These are phyloP conservation scores for Mechanitis messenoides DNA, from an alignment of 2,888 invertebrate species.

Conservation along the genomic window DNA sequence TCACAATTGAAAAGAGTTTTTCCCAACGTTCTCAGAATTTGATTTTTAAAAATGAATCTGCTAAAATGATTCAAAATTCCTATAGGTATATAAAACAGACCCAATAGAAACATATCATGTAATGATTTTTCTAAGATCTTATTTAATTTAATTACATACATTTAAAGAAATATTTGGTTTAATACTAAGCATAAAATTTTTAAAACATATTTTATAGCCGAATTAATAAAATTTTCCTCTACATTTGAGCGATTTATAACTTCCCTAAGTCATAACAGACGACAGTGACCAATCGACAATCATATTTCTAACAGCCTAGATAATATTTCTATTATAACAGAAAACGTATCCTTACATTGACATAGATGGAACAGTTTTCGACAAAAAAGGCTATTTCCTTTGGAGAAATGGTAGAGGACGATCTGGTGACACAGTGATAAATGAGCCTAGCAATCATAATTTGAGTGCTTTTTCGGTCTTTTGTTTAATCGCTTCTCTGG, in stretches of 20 bases:
- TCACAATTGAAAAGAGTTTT: background rate
- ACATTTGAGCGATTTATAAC: background rate
- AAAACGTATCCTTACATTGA: slow-evolving; percentile 35
- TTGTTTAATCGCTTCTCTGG: slow-evolving; percentile 9
- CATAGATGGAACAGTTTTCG: slow-evolving; percentile 40
- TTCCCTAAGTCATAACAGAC: slow-evolving; percentile 9
- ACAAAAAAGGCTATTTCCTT: slow-evolving; percentile 42
- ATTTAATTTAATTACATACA: no score
- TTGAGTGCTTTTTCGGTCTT: slow-evolving; percentile 9
- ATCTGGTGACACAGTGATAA: slow-evolving; percentile 27
- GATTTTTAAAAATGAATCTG: background rate
- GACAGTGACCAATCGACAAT: slow-evolving; percentile 27
- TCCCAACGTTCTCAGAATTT: background rate
- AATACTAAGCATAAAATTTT: no score
- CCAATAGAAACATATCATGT: no score
- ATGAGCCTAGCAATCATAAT: slow-evolving; percentile 21
- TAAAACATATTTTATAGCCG: no score
- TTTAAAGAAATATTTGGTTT: no score
- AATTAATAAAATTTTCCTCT: no score
- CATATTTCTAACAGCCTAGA: slow-evolving; percentile 24
- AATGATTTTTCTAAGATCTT: no score
- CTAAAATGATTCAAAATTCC: no score
- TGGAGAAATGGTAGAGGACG: slow-evolving; percentile 31
- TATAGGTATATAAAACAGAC: no score
- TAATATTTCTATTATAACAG: slow-evolving; percentile 28